These are phyloP conservation scores for Hermetia illucens DNA, from an alignment of 1,140 invertebrate genomes.

Conservation along the genomic window DNA sequence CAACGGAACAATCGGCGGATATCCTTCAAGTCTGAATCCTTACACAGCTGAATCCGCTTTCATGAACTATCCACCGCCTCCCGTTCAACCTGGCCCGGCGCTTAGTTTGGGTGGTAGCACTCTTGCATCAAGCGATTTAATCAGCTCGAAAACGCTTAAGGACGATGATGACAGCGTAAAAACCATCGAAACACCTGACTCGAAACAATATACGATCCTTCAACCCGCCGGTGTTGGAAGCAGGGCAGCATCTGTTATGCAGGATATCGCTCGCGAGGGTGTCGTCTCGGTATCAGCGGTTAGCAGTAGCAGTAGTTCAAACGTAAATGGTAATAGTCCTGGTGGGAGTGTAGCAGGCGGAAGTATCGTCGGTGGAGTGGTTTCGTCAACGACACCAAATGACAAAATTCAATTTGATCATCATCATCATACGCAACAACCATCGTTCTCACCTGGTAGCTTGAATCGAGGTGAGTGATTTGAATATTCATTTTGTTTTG, in stretches of 20 bases:
- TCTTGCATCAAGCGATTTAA: background rate
- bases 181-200: constrained; percentile 13
- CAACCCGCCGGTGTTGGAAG: constrained; percentile 65
- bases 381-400: constrained; percentile 18
- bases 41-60: constrained; percentile 17
- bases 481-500: too few species aligned
- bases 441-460: constrained; percentile 55
- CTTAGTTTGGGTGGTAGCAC: constrained; percentile 1
- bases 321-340: constrained; percentile 12
- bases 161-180: background rate
- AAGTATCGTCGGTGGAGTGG: constrained; percentile 26
- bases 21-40: constrained; percentile 30
- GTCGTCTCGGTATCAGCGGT: constrained; percentile 49
- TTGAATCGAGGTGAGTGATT: constrained; percentile 53
- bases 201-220: constrained; percentile 68
- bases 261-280: constrained; percentile 54
- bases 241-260: constrained; percentile 58
- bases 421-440: constrained; percentile 33
- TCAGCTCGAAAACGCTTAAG: background rate
- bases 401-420: constrained; percentile 23
- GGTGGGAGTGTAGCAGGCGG: constrained; percentile 6
- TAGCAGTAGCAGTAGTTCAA: constrained; percentile 30
- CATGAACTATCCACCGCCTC: constrained; percentile 1
- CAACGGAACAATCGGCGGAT: constrained; percentile 44
- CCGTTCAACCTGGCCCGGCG: background rate